phyloP scores from a whole-genome alignment of 2,113 vertebrate genomes.

The Parus major region DNA sequence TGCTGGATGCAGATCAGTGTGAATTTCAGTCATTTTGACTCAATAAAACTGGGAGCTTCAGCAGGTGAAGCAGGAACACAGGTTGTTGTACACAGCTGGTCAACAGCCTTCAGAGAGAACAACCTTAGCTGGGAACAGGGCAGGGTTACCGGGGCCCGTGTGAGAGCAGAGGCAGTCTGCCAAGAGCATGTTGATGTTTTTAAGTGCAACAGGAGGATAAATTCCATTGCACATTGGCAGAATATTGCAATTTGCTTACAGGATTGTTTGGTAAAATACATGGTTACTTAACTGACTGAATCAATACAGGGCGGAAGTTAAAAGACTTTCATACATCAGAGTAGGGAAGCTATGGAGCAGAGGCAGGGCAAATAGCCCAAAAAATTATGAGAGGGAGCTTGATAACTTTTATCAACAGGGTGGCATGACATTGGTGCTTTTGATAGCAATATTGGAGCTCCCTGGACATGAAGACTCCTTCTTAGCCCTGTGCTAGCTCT shows the following conservation, averaged over 20 bases:
- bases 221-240: neutral
- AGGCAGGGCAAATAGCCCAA: neutral
- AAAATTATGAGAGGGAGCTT: neutral
- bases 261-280: neutral
- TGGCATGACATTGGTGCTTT: neutral
- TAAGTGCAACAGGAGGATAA: neutral
- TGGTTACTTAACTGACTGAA: neutral
- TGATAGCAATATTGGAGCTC: neutral
- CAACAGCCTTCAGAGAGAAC: neutral
- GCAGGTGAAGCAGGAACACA: neutral
- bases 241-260: neutral
- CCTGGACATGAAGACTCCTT: neutral
- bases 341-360: neutral
- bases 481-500: neutral
- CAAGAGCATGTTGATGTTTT: neutral
- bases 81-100: neutral
- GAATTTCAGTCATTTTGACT: neutral
- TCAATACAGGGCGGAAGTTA: neutral
- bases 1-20: neutral
- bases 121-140: neutral
- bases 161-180: neutral
- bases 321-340: neutral
- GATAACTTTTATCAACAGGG: slow-evolving; percentile 10
- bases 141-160: accelerated
- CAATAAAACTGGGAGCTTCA: neutral